Conservation (phyloP, 2,888 invertebrate species). For the Drosophila neutralis region DNA sequence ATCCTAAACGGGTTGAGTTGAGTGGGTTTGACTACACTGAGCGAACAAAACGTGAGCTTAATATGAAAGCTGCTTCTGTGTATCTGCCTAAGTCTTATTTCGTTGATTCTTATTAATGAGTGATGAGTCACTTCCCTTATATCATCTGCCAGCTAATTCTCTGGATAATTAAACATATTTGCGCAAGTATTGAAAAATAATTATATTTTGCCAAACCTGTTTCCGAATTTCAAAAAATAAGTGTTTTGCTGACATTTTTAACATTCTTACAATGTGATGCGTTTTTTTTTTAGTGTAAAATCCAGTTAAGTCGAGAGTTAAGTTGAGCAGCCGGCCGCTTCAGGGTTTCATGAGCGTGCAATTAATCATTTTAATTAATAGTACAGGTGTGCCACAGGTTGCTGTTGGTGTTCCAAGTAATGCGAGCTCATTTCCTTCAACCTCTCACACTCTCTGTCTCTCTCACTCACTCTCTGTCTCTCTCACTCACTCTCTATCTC, state of each 20-base stretch:
- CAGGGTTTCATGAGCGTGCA: conserved; percentile 28
- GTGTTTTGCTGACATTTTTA: neutral
- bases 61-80: neutral
- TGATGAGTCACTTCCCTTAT: neutral
- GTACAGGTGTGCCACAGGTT: conserved; percentile 80
- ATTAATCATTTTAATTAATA: conserved; percentile 81
- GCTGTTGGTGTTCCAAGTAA: conserved; percentile 48
- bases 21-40: conserved; percentile 1
- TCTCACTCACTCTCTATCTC: conserved; percentile 69
- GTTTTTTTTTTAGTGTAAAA: neutral
- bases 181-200: too few species aligned
- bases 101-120: neutral
- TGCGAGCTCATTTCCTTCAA: conserved; percentile 46
- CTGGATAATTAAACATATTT: neutral
- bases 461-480: conserved; percentile 59
- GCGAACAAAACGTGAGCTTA: neutral
- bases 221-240: neutral
- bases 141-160: neutral
- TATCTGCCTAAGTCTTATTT: neutral
- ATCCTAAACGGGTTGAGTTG: conserved; percentile 12
- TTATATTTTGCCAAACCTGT: too few species aligned
- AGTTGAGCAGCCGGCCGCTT: conserved; percentile 15
- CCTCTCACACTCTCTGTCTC: neutral
- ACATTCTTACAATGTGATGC: neutral
- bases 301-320: conserved; percentile 6